These are phyloP conservation scores for Aleiodes testaceus DNA, from an alignment of 2,888 invertebrate species.

Conservation along the genomic window DNA sequence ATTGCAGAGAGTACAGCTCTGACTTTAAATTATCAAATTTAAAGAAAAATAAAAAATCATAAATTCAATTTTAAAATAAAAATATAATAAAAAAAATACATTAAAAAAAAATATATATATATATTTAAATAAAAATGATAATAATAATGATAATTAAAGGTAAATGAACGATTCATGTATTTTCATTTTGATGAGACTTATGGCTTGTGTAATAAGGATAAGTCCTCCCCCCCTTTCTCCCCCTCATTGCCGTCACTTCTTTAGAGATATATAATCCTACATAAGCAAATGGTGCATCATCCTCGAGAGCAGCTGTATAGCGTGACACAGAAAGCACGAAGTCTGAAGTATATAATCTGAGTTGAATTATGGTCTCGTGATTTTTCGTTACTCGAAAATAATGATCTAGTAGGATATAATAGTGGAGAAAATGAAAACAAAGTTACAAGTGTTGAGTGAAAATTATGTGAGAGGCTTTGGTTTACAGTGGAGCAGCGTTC, in stretches of 20 bases:
- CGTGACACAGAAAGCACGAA: slow-evolving; percentile 9
- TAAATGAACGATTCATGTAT: not conserved
- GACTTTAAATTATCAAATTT: slow-evolving; percentile 35
- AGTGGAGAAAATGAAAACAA: not conserved
- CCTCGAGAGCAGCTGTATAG: slow-evolving; percentile 22
- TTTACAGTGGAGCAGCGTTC: no score
- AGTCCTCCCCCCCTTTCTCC: not conserved
- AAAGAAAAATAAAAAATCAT: not conserved
- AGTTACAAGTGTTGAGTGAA: not conserved
- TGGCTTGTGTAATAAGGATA: slow-evolving; percentile 3
- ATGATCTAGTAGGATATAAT: not conserved
- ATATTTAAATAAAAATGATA: slow-evolving; percentile 2
- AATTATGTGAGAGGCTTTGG: no score
- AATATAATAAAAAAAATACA: not conserved
- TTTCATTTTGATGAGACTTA: not conserved
- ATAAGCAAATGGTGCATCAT: slow-evolving; percentile 5
- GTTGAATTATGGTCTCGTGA: slow-evolving; percentile 2
- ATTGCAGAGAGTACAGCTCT: slow-evolving; percentile 2
- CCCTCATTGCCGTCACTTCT: not conserved
- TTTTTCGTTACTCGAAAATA: not conserved
- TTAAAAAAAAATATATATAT: no score
- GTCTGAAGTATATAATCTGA: not conserved
- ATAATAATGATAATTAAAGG: not conserved
- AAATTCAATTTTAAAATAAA: not conserved
- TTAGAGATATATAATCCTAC: slow-evolving; percentile 6